Evolutionary conservation across 2,113 vertebrate species (phyloP), one percentile per base, ranked within the genome.

Genomic region (Perccottus glenii): DNA sequence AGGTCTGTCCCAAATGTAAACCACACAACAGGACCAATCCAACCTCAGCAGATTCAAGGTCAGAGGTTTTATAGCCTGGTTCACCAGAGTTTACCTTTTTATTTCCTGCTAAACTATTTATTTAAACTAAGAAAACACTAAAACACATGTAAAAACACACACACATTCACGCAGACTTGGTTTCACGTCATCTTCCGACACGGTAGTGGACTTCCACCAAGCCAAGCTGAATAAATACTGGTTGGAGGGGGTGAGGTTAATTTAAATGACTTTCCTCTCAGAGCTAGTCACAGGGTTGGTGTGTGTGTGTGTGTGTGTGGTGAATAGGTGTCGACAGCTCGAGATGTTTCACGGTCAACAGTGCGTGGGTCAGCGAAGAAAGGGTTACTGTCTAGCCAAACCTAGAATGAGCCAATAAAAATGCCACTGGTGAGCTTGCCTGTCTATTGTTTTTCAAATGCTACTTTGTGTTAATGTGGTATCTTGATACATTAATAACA

Each of bases 191-290:
- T 78, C 64, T 65, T 78, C 69, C 46, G 73, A 14, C 2, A 48
- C 67, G 60, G 65, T 64, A 75, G 57, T 51, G 16, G 81, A 88
- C 80, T 81, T 87, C 87, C 88, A 88, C 75, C 57, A 67, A 15
- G 64, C 61, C 78, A 90, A 89, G 87, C 89, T 91, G 89, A 85
- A 88, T 90, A 87, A 91, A 92, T 85, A 90, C 48, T 76, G 71
- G 66, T 57, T 64, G 33, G 60, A 66, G 63, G 81, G 70, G 75
- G 47, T 57, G 73, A 77, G 78, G 67, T 69, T 85, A 64, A 83
- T 82, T 67, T 75, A 50, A 80, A 43, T 64, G 58, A 50, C 67
- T 80, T 91, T 88, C 87, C 89, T 86, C 77, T 79, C 27, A 79
- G 81, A 84, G 67, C 67, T 77, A 85, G 77, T 84, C 70, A 75